Evolutionary conservation across 2,113 vertebrate species (phyloP).

Genomic region (Poeciliopsis retropinna): DNA sequence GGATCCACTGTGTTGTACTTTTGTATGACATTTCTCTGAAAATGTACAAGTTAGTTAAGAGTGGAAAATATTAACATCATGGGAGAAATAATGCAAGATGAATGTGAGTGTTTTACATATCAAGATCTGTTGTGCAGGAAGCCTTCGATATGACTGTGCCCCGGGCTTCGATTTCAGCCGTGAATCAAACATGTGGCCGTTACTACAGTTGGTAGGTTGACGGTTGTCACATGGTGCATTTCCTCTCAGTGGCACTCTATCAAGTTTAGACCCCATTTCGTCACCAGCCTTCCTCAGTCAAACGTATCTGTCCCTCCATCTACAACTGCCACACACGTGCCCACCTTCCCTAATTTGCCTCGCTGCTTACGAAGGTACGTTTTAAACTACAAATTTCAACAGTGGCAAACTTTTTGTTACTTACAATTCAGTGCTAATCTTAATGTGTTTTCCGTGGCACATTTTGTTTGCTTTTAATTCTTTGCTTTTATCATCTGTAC

Average conservation of each 20-base stretch:
- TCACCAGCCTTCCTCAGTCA: conserved; percentile 17
- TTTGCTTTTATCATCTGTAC: neutral
- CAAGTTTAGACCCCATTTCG: conserved; percentile 32
- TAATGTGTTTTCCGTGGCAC: neutral
- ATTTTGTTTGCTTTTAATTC: neutral
- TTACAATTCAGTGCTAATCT: neutral
- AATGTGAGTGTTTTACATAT: neutral
- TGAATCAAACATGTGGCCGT: neutral
- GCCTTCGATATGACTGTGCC: neutral
- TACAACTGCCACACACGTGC: conserved; percentile 9
- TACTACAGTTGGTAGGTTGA: conserved; percentile 21
- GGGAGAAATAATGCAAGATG: neutral
- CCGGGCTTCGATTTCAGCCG: neutral
- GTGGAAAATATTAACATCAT: neutral
- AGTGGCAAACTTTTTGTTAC: neutral
- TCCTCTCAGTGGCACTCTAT: conserved; percentile 15
- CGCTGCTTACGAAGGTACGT: conserved; percentile 49
- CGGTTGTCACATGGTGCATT: conserved; percentile 56
- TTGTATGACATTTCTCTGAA: too few species aligned
- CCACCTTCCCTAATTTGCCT: neutral
- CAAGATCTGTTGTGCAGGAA: neutral
- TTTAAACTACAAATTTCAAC: neutral
- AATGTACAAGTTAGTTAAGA: too few species aligned
- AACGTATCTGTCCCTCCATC: conserved; percentile 19
- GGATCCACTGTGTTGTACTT: too few species aligned